phyloP scores from a whole-genome alignment of 2,797 vertebrate genomes.

The Trichosurus vulpecula region DNA sequence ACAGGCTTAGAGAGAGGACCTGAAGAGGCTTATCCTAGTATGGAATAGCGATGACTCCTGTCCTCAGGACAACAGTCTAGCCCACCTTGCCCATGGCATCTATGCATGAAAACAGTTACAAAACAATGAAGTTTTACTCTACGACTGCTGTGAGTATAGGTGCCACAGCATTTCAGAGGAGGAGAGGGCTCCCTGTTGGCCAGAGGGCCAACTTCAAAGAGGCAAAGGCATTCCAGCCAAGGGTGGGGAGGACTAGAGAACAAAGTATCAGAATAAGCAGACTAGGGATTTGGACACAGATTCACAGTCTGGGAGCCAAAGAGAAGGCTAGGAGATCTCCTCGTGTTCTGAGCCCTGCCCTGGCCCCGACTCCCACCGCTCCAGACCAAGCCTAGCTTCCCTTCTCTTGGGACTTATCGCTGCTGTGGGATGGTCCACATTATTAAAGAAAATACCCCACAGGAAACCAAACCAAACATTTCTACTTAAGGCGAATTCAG shows the following conservation, averaged over 20 bases:
- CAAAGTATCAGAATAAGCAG: slow-evolving; percentile 44
- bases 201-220: background rate
- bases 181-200: background rate
- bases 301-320: slow-evolving; percentile 28
- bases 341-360: background rate
- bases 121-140: background rate
- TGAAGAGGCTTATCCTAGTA: background rate
- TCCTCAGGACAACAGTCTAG: background rate
- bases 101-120: background rate
- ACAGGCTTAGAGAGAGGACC: background rate
- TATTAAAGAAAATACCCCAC: slow-evolving; percentile 70
- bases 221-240: background rate
- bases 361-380: background rate
- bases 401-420: background rate
- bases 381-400: slow-evolving; percentile 19
- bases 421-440: background rate
- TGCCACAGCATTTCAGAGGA: background rate
- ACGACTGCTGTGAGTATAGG: background rate
- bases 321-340: background rate
- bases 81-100: background rate
- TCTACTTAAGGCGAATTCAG: slow-evolving; percentile 55
- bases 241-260: background rate
- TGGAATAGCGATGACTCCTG: background rate
- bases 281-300: slow-evolving; percentile 23
- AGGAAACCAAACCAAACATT: slow-evolving; percentile 71